These are phyloP conservation scores for Abrostola tripartita DNA, from an alignment of 2,888 invertebrate species.

Conservation along the genomic window DNA sequence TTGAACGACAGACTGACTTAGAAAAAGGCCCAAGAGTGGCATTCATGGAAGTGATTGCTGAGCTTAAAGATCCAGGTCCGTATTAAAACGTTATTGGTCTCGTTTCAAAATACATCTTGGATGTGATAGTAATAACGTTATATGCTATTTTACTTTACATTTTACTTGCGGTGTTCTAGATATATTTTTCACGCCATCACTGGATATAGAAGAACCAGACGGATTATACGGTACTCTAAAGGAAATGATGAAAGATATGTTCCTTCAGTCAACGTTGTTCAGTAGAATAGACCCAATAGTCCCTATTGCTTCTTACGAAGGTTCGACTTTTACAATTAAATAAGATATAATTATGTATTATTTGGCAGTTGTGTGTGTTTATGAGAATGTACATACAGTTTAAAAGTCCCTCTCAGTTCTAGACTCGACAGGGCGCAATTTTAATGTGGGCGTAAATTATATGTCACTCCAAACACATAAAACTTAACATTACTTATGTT, in stretches of 20 bases:
- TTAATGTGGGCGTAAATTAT: no score
- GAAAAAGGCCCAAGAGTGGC: slow-evolving; percentile 89
- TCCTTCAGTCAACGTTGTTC: slow-evolving; percentile 92
- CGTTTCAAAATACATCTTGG: neutral
- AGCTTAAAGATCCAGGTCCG: slow-evolving; percentile 91
- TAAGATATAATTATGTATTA: no score
- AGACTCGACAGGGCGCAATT: no score
- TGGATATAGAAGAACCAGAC: slow-evolving; percentile 90
- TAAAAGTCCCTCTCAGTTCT: no score
- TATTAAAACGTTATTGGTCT: slow-evolving; percentile 6
- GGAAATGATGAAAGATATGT: slow-evolving; percentile 92
- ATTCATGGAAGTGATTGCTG: slow-evolving; percentile 93
- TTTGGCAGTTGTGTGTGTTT: no score
- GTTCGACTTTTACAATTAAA: slow-evolving; percentile 63
- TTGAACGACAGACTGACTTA: slow-evolving; percentile 89
- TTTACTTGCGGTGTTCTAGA: slow-evolving; percentile 67
- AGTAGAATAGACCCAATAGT: slow-evolving; percentile 89
- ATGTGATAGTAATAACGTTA: neutral
- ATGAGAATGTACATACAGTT: no score
- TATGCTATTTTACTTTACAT: slow-evolving; percentile 1
- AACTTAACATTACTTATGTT: no score
- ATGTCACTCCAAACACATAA: no score
- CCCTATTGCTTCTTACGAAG: slow-evolving; percentile 79
- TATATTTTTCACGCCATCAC: slow-evolving; percentile 92
- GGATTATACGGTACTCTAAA: slow-evolving; percentile 91